Evolutionary conservation across 2,888 invertebrate species (phyloP), one percentile per base, ranked within the genome.

Genomic region (Acronicta psi): DNA sequence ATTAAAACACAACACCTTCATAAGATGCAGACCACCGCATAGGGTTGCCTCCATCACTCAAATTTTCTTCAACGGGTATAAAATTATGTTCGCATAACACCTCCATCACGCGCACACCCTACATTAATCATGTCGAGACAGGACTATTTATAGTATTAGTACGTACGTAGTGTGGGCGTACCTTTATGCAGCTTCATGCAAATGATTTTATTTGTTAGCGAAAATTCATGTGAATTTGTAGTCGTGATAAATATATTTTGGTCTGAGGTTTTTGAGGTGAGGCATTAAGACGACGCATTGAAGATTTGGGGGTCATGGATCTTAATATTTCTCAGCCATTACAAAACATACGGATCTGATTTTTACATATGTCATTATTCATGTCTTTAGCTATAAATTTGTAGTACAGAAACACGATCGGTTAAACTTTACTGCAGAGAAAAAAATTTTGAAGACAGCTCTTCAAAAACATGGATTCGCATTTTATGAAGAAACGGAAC

Each of bases 11-110:
- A 72, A 61, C 73, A 75, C 56, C 61, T 53, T 55, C 59, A 75
- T 53, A 71, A 50, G 55, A 56, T 50, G 72, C 68, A 42, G 72
- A 62, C 75, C 78, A 70, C 75, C 44, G 66, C 43, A 64, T 75
- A 77, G 72, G 71, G 73, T 71, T 67, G 56, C 66, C 66, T 69
- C 64, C 83, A 86, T 87, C 87, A 85, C 77, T 87, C 87, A 86
- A 84, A 80, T 82, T 84, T 82, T 79, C 81, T 79, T 73, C 75
- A 68, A 65, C 69, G 73, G 77, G 80, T 81, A 86, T 85, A 86
- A 87, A 85, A 87, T 87, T 81, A 86, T 83, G 82, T 78, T 70
- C 78, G 73, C 80, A 80, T 82, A 81, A 85, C 85, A 84, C 86
- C 86, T 86, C 80, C 84, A 82, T 85, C 85, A 84, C 44, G 59